Evolutionary conservation across 2,888 invertebrate genomes (phyloP).

Genomic region (Campoplex nolae): DNA sequence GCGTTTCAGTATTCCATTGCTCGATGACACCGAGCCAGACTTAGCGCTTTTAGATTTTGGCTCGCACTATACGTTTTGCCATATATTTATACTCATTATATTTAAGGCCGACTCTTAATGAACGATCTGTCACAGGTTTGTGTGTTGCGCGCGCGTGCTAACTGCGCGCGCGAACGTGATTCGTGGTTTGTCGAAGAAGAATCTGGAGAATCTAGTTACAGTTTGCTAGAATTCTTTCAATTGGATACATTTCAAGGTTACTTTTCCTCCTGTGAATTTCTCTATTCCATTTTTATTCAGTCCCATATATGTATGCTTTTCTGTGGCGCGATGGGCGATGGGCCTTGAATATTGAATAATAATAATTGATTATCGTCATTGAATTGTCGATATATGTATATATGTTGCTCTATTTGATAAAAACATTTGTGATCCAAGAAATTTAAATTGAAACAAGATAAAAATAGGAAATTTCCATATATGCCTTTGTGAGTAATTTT

Average conservation of each 20-base stretch:
- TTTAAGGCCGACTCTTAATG: not conserved
- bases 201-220: not conserved
- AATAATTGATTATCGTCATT: not conserved
- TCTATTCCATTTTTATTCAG: not conserved
- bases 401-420: not conserved
- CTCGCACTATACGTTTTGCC: not conserved
- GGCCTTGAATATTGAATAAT: not conserved
- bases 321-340: too few species aligned
- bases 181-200: not conserved
- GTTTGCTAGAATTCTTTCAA: not conserved
- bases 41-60: conserved; percentile 26
- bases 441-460: not conserved
- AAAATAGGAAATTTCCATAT: not conserved
- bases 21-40: conserved; percentile 35
- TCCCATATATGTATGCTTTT: too few species aligned
- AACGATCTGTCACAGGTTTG: not conserved
- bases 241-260: not conserved
- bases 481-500: not conserved
- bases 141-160: too few species aligned
- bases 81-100: not conserved
- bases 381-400: not conserved
- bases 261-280: not conserved
- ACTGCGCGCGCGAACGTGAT: not conserved
- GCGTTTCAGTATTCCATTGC: conserved; percentile 55
- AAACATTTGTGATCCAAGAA: not conserved